Evolutionary conservation across 2,797 vertebrate genomes (phyloP), one percentile per base, ranked within the genome.

Genomic region (Myotis findleyi): DNA sequence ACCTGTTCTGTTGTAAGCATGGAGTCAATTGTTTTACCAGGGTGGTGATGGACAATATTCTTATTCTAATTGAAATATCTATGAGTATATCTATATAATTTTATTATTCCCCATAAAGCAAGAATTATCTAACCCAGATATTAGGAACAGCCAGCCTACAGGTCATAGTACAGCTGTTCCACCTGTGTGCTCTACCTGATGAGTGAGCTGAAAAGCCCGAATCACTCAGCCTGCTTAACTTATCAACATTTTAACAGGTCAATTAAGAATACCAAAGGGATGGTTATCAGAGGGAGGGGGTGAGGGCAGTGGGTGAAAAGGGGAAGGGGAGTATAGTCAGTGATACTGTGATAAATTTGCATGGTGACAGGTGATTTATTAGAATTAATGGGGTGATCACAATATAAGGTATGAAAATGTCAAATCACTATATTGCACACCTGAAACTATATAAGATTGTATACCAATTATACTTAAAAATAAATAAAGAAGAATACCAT

Each of bases 41-140:
- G 21, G 18, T 27, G n/a, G 36, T 41, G 27, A n/a, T 66, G 20
- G 38, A 47, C 62, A 64, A 23, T 80, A 62, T 62, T 91, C 87
- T 68, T 80, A 36, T 75, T 97, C 81, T 93, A 85, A 71, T 38
- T 86, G 21, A 10, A 38, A 41, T 64, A 27, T 73, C 49, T 88
- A 12, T 71, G 41, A 20, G 33, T 89, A 1, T 66, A 20, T 71
- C 59, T 90, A 53, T 79, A 82, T 36, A 89, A 75, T 87, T 79
- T 93, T 41, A 72, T 62, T 57, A 69, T 75, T 68, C 13, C 47
- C 27, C 38, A 14, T 44, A 80, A 82, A 87, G 17, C 79, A 91
- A 88, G 79, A 64, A 76, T 93, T 83, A 25, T 76, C 64, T 80
- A 53, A 30, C 44, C 10, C 33, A 75, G 55, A 30, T 81, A 20